Conservation (phyloP, 2,797 vertebrate species). For the Odontamblyopus rebecca region DNA sequence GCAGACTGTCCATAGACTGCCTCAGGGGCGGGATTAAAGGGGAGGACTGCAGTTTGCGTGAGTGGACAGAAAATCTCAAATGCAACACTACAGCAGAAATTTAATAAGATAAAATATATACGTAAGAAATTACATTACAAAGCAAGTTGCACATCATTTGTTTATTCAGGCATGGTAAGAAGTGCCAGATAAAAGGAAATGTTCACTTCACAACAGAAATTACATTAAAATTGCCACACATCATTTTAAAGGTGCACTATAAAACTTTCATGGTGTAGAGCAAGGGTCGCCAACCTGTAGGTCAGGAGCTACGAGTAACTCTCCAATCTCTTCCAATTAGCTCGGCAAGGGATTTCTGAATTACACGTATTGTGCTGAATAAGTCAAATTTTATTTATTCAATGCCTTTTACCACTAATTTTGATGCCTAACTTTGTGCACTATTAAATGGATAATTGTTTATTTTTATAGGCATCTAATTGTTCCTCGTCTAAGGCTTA, state of each 20-base stretch:
- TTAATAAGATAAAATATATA: background rate
- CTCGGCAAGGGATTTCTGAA: too few species aligned
- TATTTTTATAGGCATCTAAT: too few species aligned
- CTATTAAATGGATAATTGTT: too few species aligned
- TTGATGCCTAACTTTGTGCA: too few species aligned
- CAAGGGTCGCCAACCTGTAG: too few species aligned
- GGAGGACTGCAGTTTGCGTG: constrained; percentile 9
- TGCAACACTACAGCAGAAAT: background rate
- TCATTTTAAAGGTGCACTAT: background rate
- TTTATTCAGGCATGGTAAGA: background rate
- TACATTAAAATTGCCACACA: background rate
- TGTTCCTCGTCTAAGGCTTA: too few species aligned
- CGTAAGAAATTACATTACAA: background rate
- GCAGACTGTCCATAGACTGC: constrained; percentile 19
- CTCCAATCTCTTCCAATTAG: too few species aligned
- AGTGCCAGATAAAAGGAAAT: background rate
- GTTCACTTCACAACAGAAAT: background rate
- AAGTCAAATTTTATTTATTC: too few species aligned
- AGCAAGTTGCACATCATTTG: background rate
- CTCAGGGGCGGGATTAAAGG: constrained; percentile 45
- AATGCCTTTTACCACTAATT: too few species aligned
- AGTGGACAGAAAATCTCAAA: constrained; percentile 33
- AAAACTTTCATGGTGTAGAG: too few species aligned
- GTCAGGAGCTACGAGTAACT: too few species aligned
- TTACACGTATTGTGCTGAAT: too few species aligned